A percentile compares a stretch with the other conserved stretches of the same genome.
phyloP scores from a whole-genome alignment of 2,797 vertebrate species.

The Acipenser transmontanus region DNA sequence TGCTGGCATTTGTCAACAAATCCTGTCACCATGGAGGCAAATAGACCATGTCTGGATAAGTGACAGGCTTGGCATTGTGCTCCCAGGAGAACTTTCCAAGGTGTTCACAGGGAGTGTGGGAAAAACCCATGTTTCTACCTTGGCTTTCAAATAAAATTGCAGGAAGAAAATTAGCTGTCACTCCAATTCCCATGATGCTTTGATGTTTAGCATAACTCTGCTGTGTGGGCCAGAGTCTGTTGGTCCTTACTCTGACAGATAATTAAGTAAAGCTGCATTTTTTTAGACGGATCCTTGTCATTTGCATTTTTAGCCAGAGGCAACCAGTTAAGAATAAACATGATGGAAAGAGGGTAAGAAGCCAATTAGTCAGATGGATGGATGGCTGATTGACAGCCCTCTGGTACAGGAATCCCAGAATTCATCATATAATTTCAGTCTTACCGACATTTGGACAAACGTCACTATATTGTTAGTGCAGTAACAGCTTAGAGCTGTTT shows the following conservation, averaged over 20 bases:
- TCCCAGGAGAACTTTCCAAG: constrained; percentile 79
- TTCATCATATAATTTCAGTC: constrained; percentile 57
- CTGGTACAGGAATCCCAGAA: constrained; percentile 84
- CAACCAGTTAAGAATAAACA: constrained; percentile 98
- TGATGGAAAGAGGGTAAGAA: constrained; percentile 98
- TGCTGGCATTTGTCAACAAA: constrained; percentile 99
- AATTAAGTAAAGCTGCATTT: constrained; percentile 99
- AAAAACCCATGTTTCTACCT: constrained; percentile 85
- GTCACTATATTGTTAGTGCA: constrained; percentile 20
- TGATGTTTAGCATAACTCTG: constrained; percentile 98
- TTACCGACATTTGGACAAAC: constrained; percentile 30
- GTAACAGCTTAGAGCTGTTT: constrained; percentile 13
- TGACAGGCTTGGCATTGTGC: constrained; percentile 78
- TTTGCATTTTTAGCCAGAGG: constrained; percentile 99
- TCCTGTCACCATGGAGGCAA: constrained; percentile 91
- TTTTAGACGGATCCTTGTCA: constrained; percentile 76
- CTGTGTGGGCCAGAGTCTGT: constrained; percentile 81
- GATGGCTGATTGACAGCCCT: constrained; percentile 99
- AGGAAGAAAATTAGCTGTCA: constrained; percentile 99
- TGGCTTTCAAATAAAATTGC: constrained; percentile 86
- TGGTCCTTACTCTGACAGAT: constrained; percentile 88
- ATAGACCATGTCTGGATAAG: constrained; percentile 82
- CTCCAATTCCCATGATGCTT: constrained; percentile 98
- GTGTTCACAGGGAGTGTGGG: constrained; percentile 79
- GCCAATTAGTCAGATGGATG: constrained; percentile 99